Percentiles rank a stretch among this genome's conserved stretches.
These are phyloP conservation scores for Leucosticte australis DNA, from an alignment of 2,113 vertebrate species.

Conservation along the genomic window DNA sequence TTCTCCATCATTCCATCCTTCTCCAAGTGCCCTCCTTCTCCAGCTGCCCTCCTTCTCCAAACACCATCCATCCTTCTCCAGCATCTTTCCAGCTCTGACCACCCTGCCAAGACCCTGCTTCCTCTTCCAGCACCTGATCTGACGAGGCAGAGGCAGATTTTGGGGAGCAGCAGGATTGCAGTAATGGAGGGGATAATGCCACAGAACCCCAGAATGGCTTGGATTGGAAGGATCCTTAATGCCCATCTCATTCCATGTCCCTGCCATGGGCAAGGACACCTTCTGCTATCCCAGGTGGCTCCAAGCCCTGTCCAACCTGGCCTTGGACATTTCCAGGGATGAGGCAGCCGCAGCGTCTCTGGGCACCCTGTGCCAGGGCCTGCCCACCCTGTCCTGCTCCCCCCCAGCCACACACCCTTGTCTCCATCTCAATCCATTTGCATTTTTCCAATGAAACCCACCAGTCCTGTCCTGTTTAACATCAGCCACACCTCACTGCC, in stretches of 20 bases:
- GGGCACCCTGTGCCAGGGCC: not conserved
- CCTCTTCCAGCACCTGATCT: not conserved
- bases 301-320: accelerated
- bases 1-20: not conserved
- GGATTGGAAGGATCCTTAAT: not conserved
- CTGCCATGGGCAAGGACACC: not conserved
- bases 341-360: not conserved
- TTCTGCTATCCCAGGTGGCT: not conserved
- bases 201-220: not conserved
- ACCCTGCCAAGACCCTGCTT: not conserved
- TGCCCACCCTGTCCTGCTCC: not conserved
- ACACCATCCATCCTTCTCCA: not conserved
- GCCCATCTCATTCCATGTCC: not conserved
- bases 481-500: not conserved
- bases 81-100: not conserved
- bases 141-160: not conserved
- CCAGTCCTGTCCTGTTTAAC: not conserved
- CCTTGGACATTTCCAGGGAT: not conserved
- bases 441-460: not conserved
- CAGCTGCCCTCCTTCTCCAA: not conserved
- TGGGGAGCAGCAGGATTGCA: not conserved
- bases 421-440: not conserved
- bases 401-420: not conserved
- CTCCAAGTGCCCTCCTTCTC: not conserved
- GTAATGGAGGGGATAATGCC: not conserved